phyloP scores from a whole-genome alignment of 2,113 vertebrate species.

The Thryonomys swinderianus region DNA sequence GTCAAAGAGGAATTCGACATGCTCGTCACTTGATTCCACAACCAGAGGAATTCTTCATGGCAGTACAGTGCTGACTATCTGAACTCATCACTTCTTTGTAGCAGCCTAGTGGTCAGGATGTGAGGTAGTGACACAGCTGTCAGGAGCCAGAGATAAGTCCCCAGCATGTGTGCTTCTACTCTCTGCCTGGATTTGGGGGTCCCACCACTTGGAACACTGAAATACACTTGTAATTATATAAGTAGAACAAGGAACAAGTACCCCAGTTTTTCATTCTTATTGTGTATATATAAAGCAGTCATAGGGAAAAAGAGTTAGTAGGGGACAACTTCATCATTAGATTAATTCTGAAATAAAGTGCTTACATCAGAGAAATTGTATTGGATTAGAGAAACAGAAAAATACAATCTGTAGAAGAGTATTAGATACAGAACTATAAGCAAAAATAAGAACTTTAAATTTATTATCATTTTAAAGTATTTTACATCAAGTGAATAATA shows the following conservation, averaged over 20 bases:
- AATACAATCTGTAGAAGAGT: neutral
- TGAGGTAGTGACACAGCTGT: neutral
- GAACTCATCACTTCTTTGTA: neutral
- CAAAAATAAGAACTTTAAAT: constrained; percentile 18
- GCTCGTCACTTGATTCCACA: neutral
- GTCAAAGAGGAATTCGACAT: neutral
- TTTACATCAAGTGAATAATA: neutral
- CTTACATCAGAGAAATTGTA: neutral
- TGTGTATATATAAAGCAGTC: no score
- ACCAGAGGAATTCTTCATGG: neutral
- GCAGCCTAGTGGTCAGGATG: neutral
- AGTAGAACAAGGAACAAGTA: neutral
- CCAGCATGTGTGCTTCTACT: neutral
- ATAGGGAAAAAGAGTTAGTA: neutral
- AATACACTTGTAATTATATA: neutral
- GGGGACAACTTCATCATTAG: neutral
- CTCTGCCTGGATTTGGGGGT: neutral
- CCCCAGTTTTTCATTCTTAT: neutral
- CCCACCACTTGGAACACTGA: neutral
- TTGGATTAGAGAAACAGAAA: neutral
- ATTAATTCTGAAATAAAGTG: neutral
- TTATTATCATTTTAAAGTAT: neutral
- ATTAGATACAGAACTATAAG: neutral
- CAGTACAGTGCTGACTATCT: neutral
- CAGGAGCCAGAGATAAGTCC: neutral